Base-by-base conservation (phyloP, 2,113 vertebrate species). In the Dermatemys mawii region DNA sequence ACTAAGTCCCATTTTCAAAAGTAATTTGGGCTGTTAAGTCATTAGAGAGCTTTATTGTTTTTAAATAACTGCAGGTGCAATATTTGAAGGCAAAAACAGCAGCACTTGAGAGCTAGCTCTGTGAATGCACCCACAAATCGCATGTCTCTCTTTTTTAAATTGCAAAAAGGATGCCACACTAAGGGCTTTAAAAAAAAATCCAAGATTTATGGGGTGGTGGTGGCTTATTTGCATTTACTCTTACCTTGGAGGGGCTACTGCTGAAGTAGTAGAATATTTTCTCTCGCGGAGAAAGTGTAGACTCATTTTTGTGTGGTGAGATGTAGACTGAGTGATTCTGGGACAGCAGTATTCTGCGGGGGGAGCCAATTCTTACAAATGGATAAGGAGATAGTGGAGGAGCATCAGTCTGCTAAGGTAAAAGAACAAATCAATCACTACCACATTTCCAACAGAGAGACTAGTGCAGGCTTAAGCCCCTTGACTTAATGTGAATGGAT, bases 181-280 rank as follows among this genome's bases (percentile, higher is more conserved):
- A 46, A 46, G 73, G 17, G 27, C n/a, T 49, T 49, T 21, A 19
- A 48, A 48, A 48, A 24, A 46, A n/a, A n/a, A n/a, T n/a, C n/a
- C n/a, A n/a, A n/a, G n/a, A n/a, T n/a, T n/a, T n/a, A n/a, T n/a
- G n/a, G n/a, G n/a, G n/a, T n/a, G n/a, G n/a, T n/a, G n/a, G n/a
- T n/a, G n/a, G n/a, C n/a, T n/a, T n/a, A n/a, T n/a, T n/a, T n/a
- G n/a, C n/a, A 46, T 81, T 35, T 2, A 11, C 80, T 41, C 98
- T 99, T 90, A 99, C 99, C 96, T 99, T 98, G 0, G 99, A 98
- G 3, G 99, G 99, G 95, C 99, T 99, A 95, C 98, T 99, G 98
- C 98, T 99, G 97, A 99, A 99, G 95, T 99, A 99, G 95, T 99
- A 99, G 95, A 98, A 98, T 76, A 99, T 99, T 94, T 99, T 99